phyloP scores from a whole-genome alignment of 2,797 vertebrate species.

The Rhinatrema bivittatum region DNA sequence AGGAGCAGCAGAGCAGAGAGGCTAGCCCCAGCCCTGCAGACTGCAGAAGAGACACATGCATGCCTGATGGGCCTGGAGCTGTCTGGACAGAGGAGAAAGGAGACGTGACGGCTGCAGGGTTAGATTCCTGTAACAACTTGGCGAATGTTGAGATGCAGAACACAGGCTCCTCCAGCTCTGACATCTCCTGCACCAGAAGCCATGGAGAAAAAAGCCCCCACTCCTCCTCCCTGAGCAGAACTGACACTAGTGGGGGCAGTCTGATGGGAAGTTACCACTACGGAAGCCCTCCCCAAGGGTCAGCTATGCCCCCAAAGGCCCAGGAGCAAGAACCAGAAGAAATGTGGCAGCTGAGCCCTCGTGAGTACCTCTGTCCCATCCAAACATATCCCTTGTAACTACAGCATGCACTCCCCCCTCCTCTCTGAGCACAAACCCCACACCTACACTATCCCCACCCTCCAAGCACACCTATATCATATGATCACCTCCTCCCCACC shows the following conservation, averaged over 20 bases:
- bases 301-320: slow-evolving; percentile 23
- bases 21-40: too few relatives aligned
- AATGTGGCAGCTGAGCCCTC: slow-evolving; percentile 28
- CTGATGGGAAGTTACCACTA: slow-evolving; percentile 36
- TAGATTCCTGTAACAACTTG: slow-evolving; percentile 18
- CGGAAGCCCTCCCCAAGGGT: not conserved
- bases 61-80: not conserved
- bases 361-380: slow-evolving; percentile 29
- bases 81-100: not conserved
- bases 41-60: too few relatives aligned
- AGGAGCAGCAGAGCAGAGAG: too few relatives aligned
- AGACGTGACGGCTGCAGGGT: slow-evolving; percentile 25
- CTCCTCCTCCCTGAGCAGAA: slow-evolving; percentile 21
- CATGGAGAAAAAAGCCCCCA: not conserved
- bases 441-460: too few relatives aligned
- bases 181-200: slow-evolving; percentile 3
- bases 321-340: slow-evolving; percentile 16
- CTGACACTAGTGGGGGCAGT: slow-evolving; percentile 10
- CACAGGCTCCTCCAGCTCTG: fast-evolving
- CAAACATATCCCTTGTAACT: too few relatives aligned
- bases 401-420: too few relatives aligned
- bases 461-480: too few relatives aligned
- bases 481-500: too few relatives aligned
- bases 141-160: slow-evolving; percentile 1
- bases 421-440: too few relatives aligned